phyloP scores from a whole-genome alignment of 2,888 invertebrate species.

The Notocelia uddmanniana region DNA sequence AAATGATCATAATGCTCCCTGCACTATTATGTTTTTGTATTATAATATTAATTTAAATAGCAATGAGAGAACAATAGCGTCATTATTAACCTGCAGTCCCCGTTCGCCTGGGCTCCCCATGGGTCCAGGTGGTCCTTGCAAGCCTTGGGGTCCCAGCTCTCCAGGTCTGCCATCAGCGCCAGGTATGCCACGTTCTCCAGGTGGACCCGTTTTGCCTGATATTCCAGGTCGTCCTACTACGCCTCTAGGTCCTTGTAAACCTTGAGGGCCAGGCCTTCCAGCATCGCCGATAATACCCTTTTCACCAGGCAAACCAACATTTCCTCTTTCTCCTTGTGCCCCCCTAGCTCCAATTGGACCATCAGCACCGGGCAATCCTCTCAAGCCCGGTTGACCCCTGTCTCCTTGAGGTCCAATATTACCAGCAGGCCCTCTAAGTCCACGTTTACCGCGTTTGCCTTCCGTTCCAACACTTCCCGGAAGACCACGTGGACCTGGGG shows the following conservation, averaged over 20 bases:
- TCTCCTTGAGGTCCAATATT: constrained; percentile 90
- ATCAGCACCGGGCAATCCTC: constrained; percentile 91
- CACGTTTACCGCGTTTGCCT: constrained; percentile 93
- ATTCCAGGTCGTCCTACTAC: constrained; percentile 89
- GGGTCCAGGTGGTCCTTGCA: constrained; percentile 92
- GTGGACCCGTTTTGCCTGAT: constrained; percentile 89
- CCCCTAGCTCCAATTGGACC: constrained; percentile 92
- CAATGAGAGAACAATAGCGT: background rate
- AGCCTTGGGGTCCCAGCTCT: constrained; percentile 92
- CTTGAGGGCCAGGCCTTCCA: constrained; percentile 89
- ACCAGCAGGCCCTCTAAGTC: constrained; percentile 91
- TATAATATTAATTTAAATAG: background rate
- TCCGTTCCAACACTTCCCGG: constrained; percentile 91
- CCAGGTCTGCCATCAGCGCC: constrained; percentile 95
- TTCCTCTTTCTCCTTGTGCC: constrained; percentile 90
- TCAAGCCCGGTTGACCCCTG: constrained; percentile 87
- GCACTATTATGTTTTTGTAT: too few species aligned
- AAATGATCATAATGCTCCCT: background rate
- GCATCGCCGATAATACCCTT: constrained; percentile 88
- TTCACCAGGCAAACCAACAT: constrained; percentile 76
- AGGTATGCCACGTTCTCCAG: constrained; percentile 90
- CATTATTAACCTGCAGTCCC: constrained; percentile 87
- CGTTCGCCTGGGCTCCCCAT: constrained; percentile 92
- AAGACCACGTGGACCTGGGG: constrained; percentile 90
- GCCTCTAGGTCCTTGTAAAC: constrained; percentile 88